phyloP scores from a whole-genome alignment of 2,888 invertebrate species.

The Heteropelma amictum region DNA sequence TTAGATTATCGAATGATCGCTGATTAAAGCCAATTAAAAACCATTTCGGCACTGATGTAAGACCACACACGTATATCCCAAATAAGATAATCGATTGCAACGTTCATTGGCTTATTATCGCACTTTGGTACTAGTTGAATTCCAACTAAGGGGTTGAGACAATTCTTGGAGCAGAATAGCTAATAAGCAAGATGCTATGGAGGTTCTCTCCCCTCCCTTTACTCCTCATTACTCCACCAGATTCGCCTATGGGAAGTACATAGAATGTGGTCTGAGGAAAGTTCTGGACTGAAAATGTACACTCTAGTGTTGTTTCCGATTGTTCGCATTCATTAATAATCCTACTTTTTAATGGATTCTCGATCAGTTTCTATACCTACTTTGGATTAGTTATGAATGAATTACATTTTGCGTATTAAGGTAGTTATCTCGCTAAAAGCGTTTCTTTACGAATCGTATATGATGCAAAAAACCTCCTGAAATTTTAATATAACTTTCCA shows the following conservation, averaged over 20 bases:
- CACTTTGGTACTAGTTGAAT: conserved; percentile 27
- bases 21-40: background rate
- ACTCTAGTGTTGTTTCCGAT: background rate
- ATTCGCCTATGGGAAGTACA: conserved; percentile 7
- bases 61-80: background rate
- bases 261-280: conserved; percentile 15
- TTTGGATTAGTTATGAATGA: background rate
- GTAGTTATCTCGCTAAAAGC: too few species aligned
- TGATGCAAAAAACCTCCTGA: too few species aligned
- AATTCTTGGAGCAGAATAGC: conserved; percentile 30
- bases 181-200: conserved; percentile 38
- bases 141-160: conserved; percentile 45
- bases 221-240: background rate
- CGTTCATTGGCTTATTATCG: conserved; percentile 49
- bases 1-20: background rate
- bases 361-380: background rate
- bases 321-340: background rate
- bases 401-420: too few species aligned
- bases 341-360: background rate
- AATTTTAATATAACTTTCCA: too few species aligned
- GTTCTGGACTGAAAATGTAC: conserved; percentile 14
- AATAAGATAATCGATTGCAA: conserved; percentile 10
- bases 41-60: background rate
- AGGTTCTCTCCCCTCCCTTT: conserved; percentile 6
- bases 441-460: too few species aligned